A percentile compares a stretch with the other conserved stretches of the same genome.
These are phyloP conservation scores for Styela clava DNA, from an alignment of 23 tunicate species.

Conservation along the genomic window DNA sequence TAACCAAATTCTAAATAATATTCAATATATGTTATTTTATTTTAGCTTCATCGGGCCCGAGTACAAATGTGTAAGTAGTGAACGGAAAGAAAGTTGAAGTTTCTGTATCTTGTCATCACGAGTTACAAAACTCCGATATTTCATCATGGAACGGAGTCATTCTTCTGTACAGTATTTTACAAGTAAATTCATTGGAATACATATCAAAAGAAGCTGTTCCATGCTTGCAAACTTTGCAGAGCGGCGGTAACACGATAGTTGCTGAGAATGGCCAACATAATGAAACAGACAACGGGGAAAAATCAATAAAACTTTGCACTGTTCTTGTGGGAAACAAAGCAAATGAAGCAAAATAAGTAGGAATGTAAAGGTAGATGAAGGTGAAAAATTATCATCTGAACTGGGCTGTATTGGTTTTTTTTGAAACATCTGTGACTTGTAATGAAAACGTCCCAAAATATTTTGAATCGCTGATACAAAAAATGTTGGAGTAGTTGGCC, in stretches of 20 bases:
- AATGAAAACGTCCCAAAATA: slow-evolving; percentile 73
- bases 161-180: neutral
- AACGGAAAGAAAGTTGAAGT: neutral
- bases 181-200: neutral
- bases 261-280: slow-evolving; percentile 28
- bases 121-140: neutral
- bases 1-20: too few species aligned
- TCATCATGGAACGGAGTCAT: neutral
- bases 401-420: slow-evolving; percentile 57
- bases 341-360: slow-evolving; percentile 80
- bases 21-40: too few species aligned
- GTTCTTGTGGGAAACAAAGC: slow-evolving; percentile 77
- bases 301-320: slow-evolving; percentile 25
- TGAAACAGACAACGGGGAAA: slow-evolving; percentile 27
- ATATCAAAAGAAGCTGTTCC: neutral
- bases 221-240: neutral
- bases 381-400: slow-evolving; percentile 40
- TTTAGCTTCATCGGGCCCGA: slow-evolving; percentile 1
- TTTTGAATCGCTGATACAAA: slow-evolving; percentile 31
- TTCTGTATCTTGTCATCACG: neutral
- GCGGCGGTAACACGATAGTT: neutral
- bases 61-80: neutral
- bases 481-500: slow-evolving; percentile 18
- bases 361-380: slow-evolving; percentile 42
- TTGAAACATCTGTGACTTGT: slow-evolving; percentile 79